Base-by-base conservation (phyloP, 2,797 vertebrate genomes). In the Taeniopygia guttata region DNA sequence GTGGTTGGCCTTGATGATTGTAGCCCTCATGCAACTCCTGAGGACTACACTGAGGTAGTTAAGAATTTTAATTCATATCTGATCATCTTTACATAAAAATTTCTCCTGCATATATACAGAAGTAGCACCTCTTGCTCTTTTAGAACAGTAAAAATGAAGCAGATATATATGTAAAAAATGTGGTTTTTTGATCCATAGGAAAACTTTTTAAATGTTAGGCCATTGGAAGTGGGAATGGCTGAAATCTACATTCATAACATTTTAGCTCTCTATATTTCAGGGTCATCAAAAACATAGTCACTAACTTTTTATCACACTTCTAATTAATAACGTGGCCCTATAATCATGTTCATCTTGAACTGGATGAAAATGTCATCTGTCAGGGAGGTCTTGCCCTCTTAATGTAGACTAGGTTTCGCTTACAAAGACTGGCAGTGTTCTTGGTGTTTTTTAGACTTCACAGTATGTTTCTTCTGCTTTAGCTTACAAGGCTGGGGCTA, bases 21-120 rank as follows among this genome's bases (percentile, higher is more conserved):
- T 4, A 98, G 98, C 94, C 99, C 99, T 22, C 96, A 97, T 87
- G 98, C 97, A 38, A 98, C 98, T 59, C 97, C 99, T 43, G 98
- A 99, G 80, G 97, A 99, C 97, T 99, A 98, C 97, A 98, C 97
- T 0, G 97, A 98, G 97, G 99, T 99, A 98, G 23, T 34, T 92
- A 25, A 87, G 26, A 40, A 48, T 58, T 91, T 34, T 74, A 11
- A 5, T 58, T 84, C 6, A 51, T 75, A 30, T 20, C 38, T 91
- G 45, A 18, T 87, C 22, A 11, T 77, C 7, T 56, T 52, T 52
- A 26, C 34, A 14, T 73, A 73, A 84, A 62, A 26, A 62, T 38
- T 48, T 85, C 5, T 67, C 19, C 58, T 80, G 59, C 32, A 1
- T 58, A 5, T 82, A 8, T 89, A 29, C 9, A 54, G 14, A 68